Evolutionary conservation across 2,888 invertebrate genomes (phyloP).

Genomic region (Cosmia trapezina): DNA sequence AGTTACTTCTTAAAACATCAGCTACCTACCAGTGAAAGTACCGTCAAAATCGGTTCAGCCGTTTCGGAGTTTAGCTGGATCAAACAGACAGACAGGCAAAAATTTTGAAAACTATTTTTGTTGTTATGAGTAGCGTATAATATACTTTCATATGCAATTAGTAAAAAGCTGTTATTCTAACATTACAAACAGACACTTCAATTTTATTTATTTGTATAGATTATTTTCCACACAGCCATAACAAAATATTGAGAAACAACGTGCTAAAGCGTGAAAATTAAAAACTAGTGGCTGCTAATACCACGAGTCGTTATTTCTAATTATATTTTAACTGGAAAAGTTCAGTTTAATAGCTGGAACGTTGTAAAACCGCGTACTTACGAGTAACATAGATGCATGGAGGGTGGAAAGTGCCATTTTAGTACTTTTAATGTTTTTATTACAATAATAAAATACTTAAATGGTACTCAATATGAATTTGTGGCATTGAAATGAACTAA

Average conservation of each 20-base stretch:
- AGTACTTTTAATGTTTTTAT: conserved; percentile 31
- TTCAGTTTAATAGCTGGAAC: conserved; percentile 49
- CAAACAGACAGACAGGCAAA: too few relatives aligned
- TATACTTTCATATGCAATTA: too few relatives aligned
- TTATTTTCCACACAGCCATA: too few relatives aligned
- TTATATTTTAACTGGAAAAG: conserved; percentile 56
- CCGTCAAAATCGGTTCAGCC: too few relatives aligned
- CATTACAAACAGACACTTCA: too few relatives aligned
- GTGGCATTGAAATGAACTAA: conserved; percentile 18
- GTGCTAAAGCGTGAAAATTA: conserved; percentile 36
- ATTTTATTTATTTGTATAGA: too few relatives aligned
- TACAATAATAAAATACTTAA: conserved; percentile 29
- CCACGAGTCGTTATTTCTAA: conserved; percentile 50
- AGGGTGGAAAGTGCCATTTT: conserved; percentile 26
- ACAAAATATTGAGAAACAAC: conserved; percentile 47
- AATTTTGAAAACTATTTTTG: too few relatives aligned
- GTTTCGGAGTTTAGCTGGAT: too few relatives aligned
- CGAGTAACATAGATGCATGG: conserved; percentile 29
- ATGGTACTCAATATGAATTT: conserved; percentile 24
- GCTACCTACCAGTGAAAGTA: too few relatives aligned
- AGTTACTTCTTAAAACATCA: too few relatives aligned
- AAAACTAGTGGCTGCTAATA: conserved; percentile 47
- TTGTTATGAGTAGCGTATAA: too few relatives aligned
- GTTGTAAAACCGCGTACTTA: conserved; percentile 36
- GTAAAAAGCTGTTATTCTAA: too few relatives aligned